phyloP scores from a whole-genome alignment of 2,888 invertebrate species.

The Phyllotreta striolata region DNA sequence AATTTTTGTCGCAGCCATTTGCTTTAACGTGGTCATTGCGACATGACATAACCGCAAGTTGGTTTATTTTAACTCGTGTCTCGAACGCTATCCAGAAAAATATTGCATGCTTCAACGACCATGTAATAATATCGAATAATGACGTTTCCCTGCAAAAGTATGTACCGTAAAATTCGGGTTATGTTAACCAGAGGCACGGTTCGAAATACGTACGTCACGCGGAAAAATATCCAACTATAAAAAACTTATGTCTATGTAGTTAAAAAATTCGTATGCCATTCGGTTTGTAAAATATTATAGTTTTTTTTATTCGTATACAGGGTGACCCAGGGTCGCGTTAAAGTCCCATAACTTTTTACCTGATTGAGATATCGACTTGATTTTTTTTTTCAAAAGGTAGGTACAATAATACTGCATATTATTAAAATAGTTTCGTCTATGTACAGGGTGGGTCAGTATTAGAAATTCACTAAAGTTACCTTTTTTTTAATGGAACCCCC shows the following conservation, averaged over 20 bases:
- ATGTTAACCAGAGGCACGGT: slow-evolving; percentile 8
- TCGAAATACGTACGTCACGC: neutral
- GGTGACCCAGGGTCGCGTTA: too few species aligned
- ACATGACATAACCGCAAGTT: slow-evolving; percentile 20
- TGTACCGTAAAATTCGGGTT: slow-evolving; percentile 7
- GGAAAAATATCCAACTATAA: neutral
- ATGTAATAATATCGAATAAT: slow-evolving; percentile 14
- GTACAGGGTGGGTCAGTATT: too few species aligned
- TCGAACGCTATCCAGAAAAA: slow-evolving; percentile 10
- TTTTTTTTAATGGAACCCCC: too few species aligned
- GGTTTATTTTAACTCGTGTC: slow-evolving; percentile 15
- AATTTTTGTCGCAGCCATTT: slow-evolving; percentile 32
- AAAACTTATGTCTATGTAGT: neutral
- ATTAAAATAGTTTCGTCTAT: too few species aligned
- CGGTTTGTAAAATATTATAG: too few species aligned
- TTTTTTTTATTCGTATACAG: too few species aligned
- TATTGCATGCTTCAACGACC: slow-evolving; percentile 11
- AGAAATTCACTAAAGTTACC: too few species aligned
- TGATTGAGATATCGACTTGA: too few species aligned
- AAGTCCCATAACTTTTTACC: too few species aligned
- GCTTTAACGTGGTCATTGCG: slow-evolving; percentile 26
- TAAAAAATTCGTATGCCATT: too few species aligned
- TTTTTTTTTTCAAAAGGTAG: too few species aligned
- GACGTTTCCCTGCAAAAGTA: slow-evolving; percentile 3
- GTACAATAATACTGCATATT: too few species aligned